Evolutionary conservation across 2,888 invertebrate species (phyloP).

Genomic region (Galerucella calmariensis): DNA sequence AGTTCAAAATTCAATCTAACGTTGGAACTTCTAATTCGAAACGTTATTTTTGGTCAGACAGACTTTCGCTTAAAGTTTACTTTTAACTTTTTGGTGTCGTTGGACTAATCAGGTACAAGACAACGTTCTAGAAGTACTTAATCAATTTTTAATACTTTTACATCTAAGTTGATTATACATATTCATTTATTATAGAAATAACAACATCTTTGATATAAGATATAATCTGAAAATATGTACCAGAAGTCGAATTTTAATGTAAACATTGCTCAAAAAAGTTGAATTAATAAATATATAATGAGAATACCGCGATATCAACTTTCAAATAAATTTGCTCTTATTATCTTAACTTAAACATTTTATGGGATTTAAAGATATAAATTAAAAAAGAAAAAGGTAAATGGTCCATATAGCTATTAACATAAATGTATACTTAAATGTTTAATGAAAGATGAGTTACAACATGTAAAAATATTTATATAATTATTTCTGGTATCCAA

Average conservation of each 20-base stretch:
- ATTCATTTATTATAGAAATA: not conserved
- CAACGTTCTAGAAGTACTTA: not conserved
- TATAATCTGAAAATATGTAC: not conserved
- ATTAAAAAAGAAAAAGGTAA: constrained; percentile 1
- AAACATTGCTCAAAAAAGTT: constrained; percentile 5
- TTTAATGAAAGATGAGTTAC: constrained; percentile 1
- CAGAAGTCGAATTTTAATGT: constrained; percentile 10
- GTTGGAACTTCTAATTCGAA: too few species aligned
- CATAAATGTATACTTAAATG: not conserved
- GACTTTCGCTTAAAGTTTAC: too few species aligned
- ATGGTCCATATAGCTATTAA: constrained; percentile 1
- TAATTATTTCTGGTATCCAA: not conserved
- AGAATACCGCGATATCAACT: constrained; percentile 8
- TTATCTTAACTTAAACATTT: constrained; percentile 8
- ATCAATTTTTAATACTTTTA: not conserved
- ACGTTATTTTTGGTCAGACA: too few species aligned
- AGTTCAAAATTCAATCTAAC: too few species aligned
- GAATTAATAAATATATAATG: constrained; percentile 24
- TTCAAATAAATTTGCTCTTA: constrained; percentile 24
- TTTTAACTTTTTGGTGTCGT: too few species aligned
- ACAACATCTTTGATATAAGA: not conserved
- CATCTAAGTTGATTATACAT: not conserved
- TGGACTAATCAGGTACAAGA: too few species aligned
- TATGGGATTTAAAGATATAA: constrained; percentile 13
- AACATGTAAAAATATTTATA: not conserved